Evolutionary conservation across 2,888 invertebrate genomes (phyloP), one percentile per base, ranked within the genome.

Genomic region (Tyria jacobaeae): DNA sequence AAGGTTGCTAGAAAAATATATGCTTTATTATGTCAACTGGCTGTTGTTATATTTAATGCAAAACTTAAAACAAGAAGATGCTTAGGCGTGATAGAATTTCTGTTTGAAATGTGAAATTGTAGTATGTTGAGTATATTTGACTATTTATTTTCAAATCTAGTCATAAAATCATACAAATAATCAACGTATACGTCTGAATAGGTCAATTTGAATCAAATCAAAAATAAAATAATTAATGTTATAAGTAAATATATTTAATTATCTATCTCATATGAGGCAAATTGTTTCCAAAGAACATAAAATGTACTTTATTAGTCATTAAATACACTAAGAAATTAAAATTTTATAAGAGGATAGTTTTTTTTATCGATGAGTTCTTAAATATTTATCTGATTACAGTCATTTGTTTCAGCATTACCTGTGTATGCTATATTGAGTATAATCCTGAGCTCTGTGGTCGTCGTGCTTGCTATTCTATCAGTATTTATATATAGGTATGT

Each of bases 401-500:
- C 34, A 67, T 82, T 89, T 89, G 81, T 94, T 94, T 31, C 94
- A 97, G 97, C 97, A 31, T 94, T 97, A 55, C 97, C 98, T 0
- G 97, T 97, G 44, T 98, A 98, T 89, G 97, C 97, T 9, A 97
- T 98, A 71, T 94, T 98, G 47, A 97, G 97, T 72, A 96, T 98
- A 58, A 96, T 98, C 0, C 95, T 98, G 27, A 97, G 97, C 66
- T 96, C 96, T 0, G 95, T 97, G 44, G 96, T 98, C 1, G 95
- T 96, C 50, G 94, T 96, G 4, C 94, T 96, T 34, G 94, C 91
- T 0, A 80, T 92, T 9, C 79, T 94, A n/a, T 96, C 97, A 44
- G 95, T 96, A 69, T 96, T 97, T 82, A 96, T 97, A 76, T 97
- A 97, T 94, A 95, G 97, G 97, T 97, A 89, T 92, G 94, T 48